Evolutionary conservation across 2,888 invertebrate species (phyloP), one percentile per base, ranked within the genome.

Genomic region (Eupithecia tripunctaria): DNA sequence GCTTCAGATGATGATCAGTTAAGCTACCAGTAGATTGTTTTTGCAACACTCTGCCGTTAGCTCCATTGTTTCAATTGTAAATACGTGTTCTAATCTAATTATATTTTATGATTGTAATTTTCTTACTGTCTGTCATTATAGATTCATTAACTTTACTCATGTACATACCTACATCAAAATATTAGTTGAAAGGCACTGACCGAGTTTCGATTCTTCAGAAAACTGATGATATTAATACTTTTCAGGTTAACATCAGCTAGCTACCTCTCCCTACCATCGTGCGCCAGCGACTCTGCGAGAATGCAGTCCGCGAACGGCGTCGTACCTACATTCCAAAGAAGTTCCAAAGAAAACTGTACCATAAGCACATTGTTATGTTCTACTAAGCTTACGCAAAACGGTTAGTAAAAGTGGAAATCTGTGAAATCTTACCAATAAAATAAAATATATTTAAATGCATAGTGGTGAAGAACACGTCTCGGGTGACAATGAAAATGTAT

Each of bases 301-400:
- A 88, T 91, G 8, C 87, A 92, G 73, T 80, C 93, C 15, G 86
- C 92, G 43, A 95, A 92, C 71, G 94, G 94, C 56, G 86, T 90
- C 12, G 85, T 88, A 69, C 86, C 91, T 14, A 87, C 96, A 65
- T 98, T 97, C 89, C 96, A 96, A 78, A 95, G 97, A 81, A 98
- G 98, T 79, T 96, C 97, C 77, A 98, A 97, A 88, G 99, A 99
- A 91, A 95, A 96, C 18, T 97, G 98, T 74, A 96, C 96, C 60
- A 96, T 99, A 14, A 96, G 96, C 82, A 98, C 99, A 0, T 89
- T 98, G 59, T 94, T 99, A 32, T 99, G 98, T 89, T 99, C 99
- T 29, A 99, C 99, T n/a, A 99, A 99, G 89, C 94, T 99, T 12
- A 99, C 99, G 0, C 99, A 99, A 91, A 99, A 99, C 86, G 97